Evolutionary conservation across 2,888 invertebrate genomes (phyloP), one percentile per base, ranked within the genome.

Genomic region (Brachyopa scutellaris): DNA sequence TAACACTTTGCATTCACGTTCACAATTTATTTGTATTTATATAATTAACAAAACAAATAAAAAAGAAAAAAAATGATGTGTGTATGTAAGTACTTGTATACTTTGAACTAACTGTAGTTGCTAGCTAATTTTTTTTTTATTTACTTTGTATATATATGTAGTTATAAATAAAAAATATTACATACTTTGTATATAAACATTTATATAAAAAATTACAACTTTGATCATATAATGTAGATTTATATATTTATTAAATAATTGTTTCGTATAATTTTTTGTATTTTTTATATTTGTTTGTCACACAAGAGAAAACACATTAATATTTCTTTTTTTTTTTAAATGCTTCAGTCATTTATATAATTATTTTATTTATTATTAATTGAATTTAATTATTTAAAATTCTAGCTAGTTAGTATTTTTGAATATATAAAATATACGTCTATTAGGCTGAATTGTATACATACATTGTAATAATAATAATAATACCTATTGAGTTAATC

Each of bases 161-260:
- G 64, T 62, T 72, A 61, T 73, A 67, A 73, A 69, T 80, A 80
- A 74, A n/a, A 80, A 74, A 26, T 74, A 69, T 64, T 69, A 62
- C 45, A 73, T 67, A 61, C 31, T 72, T 66, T 78, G 67, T 74
- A 57, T 74, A 74, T 31, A 74, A 74, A 80, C 79, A 74, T 80
- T 74, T 74, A 80, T n/a, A n/a, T 79, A 79, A 80, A 80, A 73
- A 80, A 80, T 74, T 80, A 80, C 79, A 80, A 69, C 67, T 74
- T 62, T 74, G 38, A 74, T 74, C 51, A 47, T 61, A 49, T 66
- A 66, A 38, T 55, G 55, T 64, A 38, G 47, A 40, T 53, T 31
- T 33, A 15, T 66, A 40, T 53, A 66, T 59, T 42, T 61, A 23
- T 61, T 40, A 6, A 64, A 40, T 49, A 49, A 64, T 62, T 72